phyloP scores from a whole-genome alignment of 2,888 invertebrate genomes.

The Lycophotia porphyrea region DNA sequence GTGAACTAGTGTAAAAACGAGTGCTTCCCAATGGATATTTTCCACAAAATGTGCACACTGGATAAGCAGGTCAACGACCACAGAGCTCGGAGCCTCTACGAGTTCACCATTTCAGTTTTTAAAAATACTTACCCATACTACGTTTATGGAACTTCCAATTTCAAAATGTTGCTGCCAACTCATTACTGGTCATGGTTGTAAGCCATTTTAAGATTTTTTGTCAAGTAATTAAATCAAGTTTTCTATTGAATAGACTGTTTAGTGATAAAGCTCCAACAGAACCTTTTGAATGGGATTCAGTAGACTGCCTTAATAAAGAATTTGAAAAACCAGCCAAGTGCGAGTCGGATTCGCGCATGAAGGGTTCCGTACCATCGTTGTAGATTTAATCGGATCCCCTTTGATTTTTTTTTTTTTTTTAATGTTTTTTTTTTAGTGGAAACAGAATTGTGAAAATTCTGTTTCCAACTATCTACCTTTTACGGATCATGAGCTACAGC shows the following conservation, averaged over 20 bases:
- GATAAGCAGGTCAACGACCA: constrained; percentile 15
- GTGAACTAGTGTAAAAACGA: background rate
- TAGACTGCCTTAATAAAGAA: background rate
- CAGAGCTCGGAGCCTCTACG: background rate
- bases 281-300: background rate
- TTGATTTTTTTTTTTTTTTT: too few species aligned
- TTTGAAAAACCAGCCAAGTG: too few species aligned
- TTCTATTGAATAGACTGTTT: background rate
- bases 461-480: too few species aligned
- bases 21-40: background rate
- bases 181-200: background rate
- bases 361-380: too few species aligned
- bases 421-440: too few species aligned
- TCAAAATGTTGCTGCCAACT: background rate
- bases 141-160: background rate
- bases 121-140: background rate
- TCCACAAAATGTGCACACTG: background rate
- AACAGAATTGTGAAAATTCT: too few species aligned
- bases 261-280: too few species aligned
- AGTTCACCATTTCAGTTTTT: background rate
- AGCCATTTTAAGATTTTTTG: background rate
- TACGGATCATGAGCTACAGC: too few species aligned
- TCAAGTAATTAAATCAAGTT: background rate
- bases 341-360: too few species aligned
- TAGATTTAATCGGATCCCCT: too few species aligned